Conservation (phyloP, 2,888 invertebrate genomes). For the Sycophila texana region DNA sequence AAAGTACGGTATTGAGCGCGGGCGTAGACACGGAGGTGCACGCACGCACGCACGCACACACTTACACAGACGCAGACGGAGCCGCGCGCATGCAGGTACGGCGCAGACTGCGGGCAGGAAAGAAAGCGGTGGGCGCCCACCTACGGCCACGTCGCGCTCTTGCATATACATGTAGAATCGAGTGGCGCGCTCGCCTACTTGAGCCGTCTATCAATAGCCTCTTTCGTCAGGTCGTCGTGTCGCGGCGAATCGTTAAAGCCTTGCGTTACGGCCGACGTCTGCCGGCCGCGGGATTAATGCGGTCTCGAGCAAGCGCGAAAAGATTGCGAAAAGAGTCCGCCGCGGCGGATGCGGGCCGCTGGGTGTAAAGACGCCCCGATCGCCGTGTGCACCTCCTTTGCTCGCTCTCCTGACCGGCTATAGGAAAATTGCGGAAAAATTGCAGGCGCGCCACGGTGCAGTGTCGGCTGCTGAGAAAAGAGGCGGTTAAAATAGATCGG, state of each 20-base stretch:
- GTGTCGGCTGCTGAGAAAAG: no score
- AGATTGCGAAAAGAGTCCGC: slow-evolving; percentile 10
- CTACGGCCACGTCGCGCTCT: slow-evolving; percentile 21
- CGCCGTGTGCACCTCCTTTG: neutral
- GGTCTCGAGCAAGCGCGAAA: neutral
- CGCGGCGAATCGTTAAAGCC: slow-evolving; percentile 64
- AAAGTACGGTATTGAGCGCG: slow-evolving; percentile 44
- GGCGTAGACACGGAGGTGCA: slow-evolving; percentile 11
- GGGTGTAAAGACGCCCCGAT: slow-evolving; percentile 10
- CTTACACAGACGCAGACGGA: no score
- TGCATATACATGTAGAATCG: slow-evolving; percentile 20
- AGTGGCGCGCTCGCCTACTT: slow-evolving; percentile 63
- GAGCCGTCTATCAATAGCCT: slow-evolving; percentile 67
- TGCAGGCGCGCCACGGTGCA: neutral
- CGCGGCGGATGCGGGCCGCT: neutral
- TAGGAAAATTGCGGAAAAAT: slow-evolving; percentile 7
- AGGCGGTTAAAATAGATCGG: no score
- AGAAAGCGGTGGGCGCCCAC: slow-evolving; percentile 39
- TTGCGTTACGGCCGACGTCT: slow-evolving; percentile 60
- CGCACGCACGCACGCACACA: slow-evolving; percentile 1
- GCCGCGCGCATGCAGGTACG: neutral
- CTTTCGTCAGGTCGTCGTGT: slow-evolving; percentile 67
- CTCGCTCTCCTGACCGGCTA: neutral
- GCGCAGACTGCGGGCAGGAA: neutral
- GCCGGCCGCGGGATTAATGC: slow-evolving; percentile 19